Evolutionary conservation across 2,797 vertebrate species (phyloP), one percentile per base, ranked within the genome.

Genomic region (Dallia pectoralis): DNA sequence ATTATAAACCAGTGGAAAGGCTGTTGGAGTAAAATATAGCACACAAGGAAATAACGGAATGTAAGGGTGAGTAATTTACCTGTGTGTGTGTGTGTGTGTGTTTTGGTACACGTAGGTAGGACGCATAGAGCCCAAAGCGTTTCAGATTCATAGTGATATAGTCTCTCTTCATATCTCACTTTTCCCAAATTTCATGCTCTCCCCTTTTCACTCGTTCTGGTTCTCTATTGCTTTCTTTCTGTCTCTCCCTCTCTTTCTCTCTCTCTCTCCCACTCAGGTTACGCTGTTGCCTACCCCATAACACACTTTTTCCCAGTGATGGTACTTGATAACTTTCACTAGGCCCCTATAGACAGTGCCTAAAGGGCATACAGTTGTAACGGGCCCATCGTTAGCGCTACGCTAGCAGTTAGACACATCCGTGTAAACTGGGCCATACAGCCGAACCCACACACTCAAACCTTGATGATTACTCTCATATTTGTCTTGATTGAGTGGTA

Each of bases 401-500:
- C n/a, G n/a, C n/a, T n/a, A n/a, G n/a, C n/a, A 9, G 22, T 59
- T 59, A 59, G 53, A 59, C 18, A 62, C 15, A 3, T 30, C 61
- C 16, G 59, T 63, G 61, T 59, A 25, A 59, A 59, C 53, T 59
- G 53, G 53, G 53, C 22, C 53, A 59, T 59, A 59, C 11, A 25
- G 53, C 12, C 4, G 9, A 19, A 59, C 53, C n/a, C 53, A 59
- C 53, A n/a, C 53, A 59, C 53, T 59, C 53, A 59, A 25, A 1
- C 4, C 53, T n/a, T 86, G 82, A 86, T 82, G 84, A 81, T 82
- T 87, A 88, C 74, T 91, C 88, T 91, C 87, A 89, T 63, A 63
- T 63, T 63, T 29, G 61, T 63, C 25, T 63, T 63, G 14, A 63
- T 30, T 63, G 61, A 25, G 61, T 68, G 82, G 86, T 84, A 91